phyloP scores from a whole-genome alignment of 2,888 invertebrate genomes.

The Mantis religiosa region DNA sequence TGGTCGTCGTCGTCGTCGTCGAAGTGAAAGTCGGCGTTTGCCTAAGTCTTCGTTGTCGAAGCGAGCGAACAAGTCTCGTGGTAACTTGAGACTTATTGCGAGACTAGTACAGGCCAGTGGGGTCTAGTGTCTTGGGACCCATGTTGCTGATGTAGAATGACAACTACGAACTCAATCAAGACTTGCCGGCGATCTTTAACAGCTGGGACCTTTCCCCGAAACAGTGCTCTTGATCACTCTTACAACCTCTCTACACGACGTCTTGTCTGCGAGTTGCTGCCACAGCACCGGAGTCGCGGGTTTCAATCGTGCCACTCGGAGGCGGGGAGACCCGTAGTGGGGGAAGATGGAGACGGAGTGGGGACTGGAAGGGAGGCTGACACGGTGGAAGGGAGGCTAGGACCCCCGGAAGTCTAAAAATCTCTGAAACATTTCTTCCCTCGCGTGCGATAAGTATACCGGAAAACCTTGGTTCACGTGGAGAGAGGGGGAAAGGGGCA shows the following conservation, averaged over 20 bases:
- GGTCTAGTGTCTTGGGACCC: neutral
- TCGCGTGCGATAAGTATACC: neutral
- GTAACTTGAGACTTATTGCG: neutral
- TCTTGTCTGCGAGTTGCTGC: neutral
- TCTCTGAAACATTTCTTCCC: neutral
- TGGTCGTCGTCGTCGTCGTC: neutral
- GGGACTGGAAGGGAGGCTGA: neutral
- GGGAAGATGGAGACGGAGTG: neutral
- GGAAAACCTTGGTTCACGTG: neutral
- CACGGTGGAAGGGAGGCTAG: neutral
- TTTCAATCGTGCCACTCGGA: neutral
- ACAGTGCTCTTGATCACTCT: neutral
- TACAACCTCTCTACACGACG: neutral
- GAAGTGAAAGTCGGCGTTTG: too few relatives aligned
- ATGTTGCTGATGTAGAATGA: neutral
- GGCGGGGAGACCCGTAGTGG: neutral
- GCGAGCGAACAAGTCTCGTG: neutral
- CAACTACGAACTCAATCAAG: neutral
- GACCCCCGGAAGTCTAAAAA: constrained; percentile 14
- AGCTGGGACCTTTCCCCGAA: neutral
- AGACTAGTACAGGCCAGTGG: neutral
- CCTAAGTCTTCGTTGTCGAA: neutral
- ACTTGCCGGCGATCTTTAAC: neutral
- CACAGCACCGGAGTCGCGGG: neutral
- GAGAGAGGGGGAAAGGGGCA: neutral